Conservation (phyloP, 2,888 invertebrate genomes). For the Eristalis pertinax region DNA sequence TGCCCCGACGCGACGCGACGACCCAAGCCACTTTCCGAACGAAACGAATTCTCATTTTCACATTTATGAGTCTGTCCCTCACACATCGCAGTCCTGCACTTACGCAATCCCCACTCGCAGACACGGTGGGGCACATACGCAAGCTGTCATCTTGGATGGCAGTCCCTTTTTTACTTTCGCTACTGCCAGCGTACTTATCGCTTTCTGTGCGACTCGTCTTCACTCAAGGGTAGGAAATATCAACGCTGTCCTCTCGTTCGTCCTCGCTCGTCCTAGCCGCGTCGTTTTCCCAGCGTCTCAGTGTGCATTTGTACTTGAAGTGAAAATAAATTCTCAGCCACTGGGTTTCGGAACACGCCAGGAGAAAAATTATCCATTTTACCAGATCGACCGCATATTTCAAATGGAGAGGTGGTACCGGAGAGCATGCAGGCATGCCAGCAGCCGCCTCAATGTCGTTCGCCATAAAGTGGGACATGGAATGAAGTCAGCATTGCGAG, state of each 20-base stretch:
- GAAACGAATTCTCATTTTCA: slow-evolving; percentile 67
- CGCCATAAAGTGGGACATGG: slow-evolving; percentile 56
- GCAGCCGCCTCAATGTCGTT: slow-evolving; percentile 64
- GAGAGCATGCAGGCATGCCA: slow-evolving; percentile 1
- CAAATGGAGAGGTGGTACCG: slow-evolving; percentile 52
- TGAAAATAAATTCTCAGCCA: slow-evolving; percentile 65
- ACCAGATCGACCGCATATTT: slow-evolving; percentile 72
- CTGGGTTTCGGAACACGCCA: slow-evolving; percentile 48
- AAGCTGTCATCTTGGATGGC: slow-evolving; percentile 56
- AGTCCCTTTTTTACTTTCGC: slow-evolving; percentile 57
- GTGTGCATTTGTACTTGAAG: slow-evolving; percentile 45
- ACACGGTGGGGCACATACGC: slow-evolving; percentile 55
- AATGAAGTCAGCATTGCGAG: slow-evolving; percentile 56
- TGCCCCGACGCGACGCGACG: background rate
- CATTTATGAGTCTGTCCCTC: slow-evolving; percentile 60
- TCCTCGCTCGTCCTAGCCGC: background rate
- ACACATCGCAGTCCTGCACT: slow-evolving; percentile 47
- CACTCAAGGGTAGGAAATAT: slow-evolving; percentile 63
- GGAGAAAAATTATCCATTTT: slow-evolving; percentile 71
- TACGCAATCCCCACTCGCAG: slow-evolving; percentile 46
- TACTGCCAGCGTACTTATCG: slow-evolving; percentile 48
- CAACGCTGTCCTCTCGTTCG: slow-evolving; percentile 24
- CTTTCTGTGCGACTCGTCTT: slow-evolving; percentile 44
- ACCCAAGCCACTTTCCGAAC: slow-evolving; percentile 34
- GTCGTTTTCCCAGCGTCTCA: background rate